Conservation (phyloP, 2,797 vertebrate species). For the Acipenser transmontanus region DNA sequence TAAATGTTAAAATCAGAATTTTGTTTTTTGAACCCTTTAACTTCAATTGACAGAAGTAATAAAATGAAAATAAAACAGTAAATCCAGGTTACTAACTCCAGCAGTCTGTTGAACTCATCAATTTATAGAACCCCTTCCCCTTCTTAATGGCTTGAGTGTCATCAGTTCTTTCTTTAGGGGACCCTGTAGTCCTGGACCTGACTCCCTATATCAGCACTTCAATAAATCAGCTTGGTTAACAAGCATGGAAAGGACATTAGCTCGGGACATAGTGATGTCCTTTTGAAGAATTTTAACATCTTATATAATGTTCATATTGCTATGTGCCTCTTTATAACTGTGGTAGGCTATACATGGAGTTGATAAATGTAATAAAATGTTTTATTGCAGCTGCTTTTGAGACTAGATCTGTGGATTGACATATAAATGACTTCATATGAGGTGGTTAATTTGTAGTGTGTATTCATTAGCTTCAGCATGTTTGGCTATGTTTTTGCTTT, state of each 20-base stretch:
- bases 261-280: slow-evolving; percentile 22
- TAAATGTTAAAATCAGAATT: background rate
- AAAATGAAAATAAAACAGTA: background rate
- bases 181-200: slow-evolving; percentile 37
- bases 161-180: slow-evolving; percentile 44
- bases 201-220: slow-evolving; percentile 50
- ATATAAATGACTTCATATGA: too few species aligned
- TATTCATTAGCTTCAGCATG: too few species aligned
- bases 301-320: slow-evolving; percentile 29
- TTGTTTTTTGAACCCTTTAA: background rate
- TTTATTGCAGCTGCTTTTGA: too few species aligned
- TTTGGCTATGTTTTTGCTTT: too few species aligned
- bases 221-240: slow-evolving; percentile 41
- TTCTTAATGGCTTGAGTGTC: slow-evolving; percentile 39
- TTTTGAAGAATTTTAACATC: slow-evolving; percentile 10
- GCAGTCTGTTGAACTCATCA: slow-evolving; percentile 49
- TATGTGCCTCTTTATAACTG: background rate
- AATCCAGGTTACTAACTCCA: slow-evolving; percentile 27
- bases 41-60: background rate
- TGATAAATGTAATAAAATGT: background rate
- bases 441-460: too few species aligned
- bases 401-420: too few species aligned
- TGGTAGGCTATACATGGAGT: background rate
- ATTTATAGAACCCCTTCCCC: slow-evolving; percentile 22
- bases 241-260: slow-evolving; percentile 48